phyloP scores from a whole-genome alignment of 2,113 vertebrate genomes.

The Pardalotus punctatus region DNA sequence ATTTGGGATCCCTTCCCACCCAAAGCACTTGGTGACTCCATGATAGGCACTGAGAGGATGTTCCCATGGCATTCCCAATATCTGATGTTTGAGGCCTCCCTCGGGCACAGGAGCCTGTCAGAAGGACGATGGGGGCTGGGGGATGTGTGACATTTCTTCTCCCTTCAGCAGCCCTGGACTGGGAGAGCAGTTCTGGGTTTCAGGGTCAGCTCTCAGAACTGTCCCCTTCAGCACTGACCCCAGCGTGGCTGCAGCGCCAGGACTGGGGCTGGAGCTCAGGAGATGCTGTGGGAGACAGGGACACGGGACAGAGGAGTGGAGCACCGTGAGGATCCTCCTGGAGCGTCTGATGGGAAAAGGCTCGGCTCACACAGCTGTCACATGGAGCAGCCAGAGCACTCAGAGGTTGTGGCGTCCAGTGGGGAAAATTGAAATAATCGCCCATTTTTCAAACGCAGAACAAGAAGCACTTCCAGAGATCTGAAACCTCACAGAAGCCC shows the following conservation, averaged over 20 bases:
- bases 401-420: neutral
- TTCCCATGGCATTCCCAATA: neutral
- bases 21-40: too few species aligned
- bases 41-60: neutral
- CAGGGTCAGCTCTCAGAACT: neutral
- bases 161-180: neutral
- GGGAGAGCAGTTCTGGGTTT: neutral
- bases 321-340: fast-evolving
- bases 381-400: neutral
- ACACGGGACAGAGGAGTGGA: neutral
- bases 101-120: neutral
- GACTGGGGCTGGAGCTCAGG: neutral
- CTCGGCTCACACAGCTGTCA: fast-evolving
- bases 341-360: fast-evolving
- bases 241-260: fast-evolving
- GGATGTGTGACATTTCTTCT: neutral
- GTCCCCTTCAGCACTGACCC: neutral
- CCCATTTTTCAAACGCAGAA: neutral
- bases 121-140: neutral
- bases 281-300: fast-evolving
- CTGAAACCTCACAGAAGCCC: neutral
- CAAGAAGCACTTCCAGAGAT: neutral
- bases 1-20: too few species aligned
- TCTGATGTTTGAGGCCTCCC: neutral
- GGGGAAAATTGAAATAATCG: neutral